A percentile compares a stretch with the other conserved stretches of the same genome.
Conservation (phyloP, 2,888 invertebrate genomes). For the Achlya flavicornis region DNA sequence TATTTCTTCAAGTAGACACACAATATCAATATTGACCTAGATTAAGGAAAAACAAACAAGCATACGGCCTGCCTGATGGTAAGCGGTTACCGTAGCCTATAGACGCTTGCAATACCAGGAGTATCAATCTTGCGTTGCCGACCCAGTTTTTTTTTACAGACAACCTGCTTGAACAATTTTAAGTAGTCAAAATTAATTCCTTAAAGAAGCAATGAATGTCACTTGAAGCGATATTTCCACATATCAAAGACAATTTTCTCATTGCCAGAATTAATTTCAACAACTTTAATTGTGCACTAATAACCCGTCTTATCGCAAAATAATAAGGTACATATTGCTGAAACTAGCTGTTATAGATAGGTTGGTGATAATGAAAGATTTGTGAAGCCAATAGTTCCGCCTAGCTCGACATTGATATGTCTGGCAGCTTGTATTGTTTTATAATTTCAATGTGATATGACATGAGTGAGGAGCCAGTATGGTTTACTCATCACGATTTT, state of each 20-base stretch:
- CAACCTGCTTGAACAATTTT: too few relatives aligned
- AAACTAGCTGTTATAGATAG: constrained; percentile 3
- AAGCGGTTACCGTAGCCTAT: too few relatives aligned
- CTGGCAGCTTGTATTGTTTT: constrained; percentile 48
- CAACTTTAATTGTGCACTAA: constrained; percentile 28
- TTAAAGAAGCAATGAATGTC: constrained; percentile 41
- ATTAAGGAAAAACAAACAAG: too few relatives aligned
- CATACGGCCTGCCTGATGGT: too few relatives aligned
- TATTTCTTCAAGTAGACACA: too few relatives aligned
- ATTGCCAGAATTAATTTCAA: constrained; percentile 32
- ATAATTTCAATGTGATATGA: constrained; percentile 32
- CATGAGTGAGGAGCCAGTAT: background rate
- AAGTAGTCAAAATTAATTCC: too few relatives aligned
- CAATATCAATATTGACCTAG: too few relatives aligned
- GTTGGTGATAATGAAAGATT: constrained; percentile 33
- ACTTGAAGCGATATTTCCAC: constrained; percentile 30
- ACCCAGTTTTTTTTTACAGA: too few relatives aligned
- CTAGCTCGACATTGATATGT: constrained; percentile 66
- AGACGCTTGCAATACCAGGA: too few relatives aligned
- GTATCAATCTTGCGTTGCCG: too few relatives aligned
- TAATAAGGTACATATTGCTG: constrained; percentile 29
- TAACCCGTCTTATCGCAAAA: constrained; percentile 19
- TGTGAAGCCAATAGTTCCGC: constrained; percentile 62
- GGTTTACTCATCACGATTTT: too few relatives aligned
- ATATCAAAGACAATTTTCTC: constrained; percentile 28